Conservation (phyloP, 2,888 invertebrate genomes). For the Drymonia ruficornis region DNA sequence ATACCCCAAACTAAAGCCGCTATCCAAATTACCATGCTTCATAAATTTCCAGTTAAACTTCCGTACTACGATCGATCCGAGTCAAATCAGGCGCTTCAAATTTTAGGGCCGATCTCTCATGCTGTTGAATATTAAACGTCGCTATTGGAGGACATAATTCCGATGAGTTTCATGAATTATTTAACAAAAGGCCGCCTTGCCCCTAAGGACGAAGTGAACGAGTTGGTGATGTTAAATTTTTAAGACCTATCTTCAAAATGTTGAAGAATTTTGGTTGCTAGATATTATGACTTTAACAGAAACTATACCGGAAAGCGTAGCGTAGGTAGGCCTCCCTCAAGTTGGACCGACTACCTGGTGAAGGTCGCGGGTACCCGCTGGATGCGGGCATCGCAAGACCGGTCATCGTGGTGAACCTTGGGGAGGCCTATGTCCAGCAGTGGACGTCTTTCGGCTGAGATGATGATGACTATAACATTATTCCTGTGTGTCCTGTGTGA, state of each 20-base stretch:
- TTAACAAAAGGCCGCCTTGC: slow-evolving; percentile 16
- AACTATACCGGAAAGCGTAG: too few relatives aligned
- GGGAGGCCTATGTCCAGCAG: too few relatives aligned
- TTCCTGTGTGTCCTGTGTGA: too few relatives aligned
- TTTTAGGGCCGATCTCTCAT: slow-evolving; percentile 4
- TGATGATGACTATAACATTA: too few relatives aligned
- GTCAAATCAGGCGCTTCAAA: slow-evolving; percentile 1
- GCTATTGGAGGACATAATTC: slow-evolving; percentile 16
- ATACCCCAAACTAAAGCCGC: not conserved
- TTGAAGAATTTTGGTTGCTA: not conserved
- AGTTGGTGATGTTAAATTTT: slow-evolving; percentile 16
- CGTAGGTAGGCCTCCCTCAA: too few relatives aligned
- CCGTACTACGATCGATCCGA: not conserved
- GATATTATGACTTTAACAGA: too few relatives aligned
- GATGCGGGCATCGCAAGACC: too few relatives aligned
- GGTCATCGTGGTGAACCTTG: too few relatives aligned
- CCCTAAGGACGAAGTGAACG: not conserved
- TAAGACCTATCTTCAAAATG: slow-evolving; percentile 4
- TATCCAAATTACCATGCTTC: not conserved
- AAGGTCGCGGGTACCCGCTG: too few relatives aligned
- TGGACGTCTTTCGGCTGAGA: too few relatives aligned
- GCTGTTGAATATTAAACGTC: slow-evolving; percentile 29
- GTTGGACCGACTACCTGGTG: too few relatives aligned
- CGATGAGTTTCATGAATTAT: slow-evolving; percentile 31
- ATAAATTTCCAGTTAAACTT: not conserved